phyloP scores from a whole-genome alignment of 2,113 vertebrate genomes.

The Salvelinus alpinus region DNA sequence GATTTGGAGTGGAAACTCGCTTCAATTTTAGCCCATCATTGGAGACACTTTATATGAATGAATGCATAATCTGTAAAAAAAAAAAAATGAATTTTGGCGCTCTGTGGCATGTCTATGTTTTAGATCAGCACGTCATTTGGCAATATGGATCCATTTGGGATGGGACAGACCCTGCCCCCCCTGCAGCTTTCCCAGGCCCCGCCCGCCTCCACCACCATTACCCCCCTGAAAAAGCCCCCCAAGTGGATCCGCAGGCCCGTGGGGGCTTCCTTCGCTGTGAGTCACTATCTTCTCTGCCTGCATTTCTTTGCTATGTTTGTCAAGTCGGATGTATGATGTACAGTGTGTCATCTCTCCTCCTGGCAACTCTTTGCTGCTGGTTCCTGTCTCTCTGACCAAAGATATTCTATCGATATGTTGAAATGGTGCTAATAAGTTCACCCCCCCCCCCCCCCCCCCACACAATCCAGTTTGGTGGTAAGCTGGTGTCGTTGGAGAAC shows the following conservation, averaged over 20 bases:
- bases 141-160: slow-evolving; percentile 93
- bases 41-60: no score
- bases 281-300: slow-evolving; percentile 31
- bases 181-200: slow-evolving; percentile 85
- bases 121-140: slow-evolving; percentile 92
- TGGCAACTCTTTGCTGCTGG: neutral
- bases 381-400: neutral
- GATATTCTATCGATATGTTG: no score
- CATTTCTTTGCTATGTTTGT: neutral
- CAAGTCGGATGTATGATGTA: neutral
- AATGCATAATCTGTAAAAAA: neutral
- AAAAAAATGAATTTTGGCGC: no score
- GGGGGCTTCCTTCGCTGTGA: slow-evolving; percentile 91
- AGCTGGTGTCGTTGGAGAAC: slow-evolving; percentile 87
- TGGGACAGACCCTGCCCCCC: slow-evolving; percentile 85
- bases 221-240: slow-evolving; percentile 92
- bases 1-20: no score
- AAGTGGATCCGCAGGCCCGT: slow-evolving; percentile 92
- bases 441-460: neutral
- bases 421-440: neutral
- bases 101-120: slow-evolving; percentile 5
- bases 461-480: slow-evolving; percentile 87
- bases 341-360: neutral
- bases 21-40: no score
- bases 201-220: slow-evolving; percentile 61